Evolutionary conservation across 2,888 invertebrate species (phyloP).

Genomic region (Drosophila rellima): DNA sequence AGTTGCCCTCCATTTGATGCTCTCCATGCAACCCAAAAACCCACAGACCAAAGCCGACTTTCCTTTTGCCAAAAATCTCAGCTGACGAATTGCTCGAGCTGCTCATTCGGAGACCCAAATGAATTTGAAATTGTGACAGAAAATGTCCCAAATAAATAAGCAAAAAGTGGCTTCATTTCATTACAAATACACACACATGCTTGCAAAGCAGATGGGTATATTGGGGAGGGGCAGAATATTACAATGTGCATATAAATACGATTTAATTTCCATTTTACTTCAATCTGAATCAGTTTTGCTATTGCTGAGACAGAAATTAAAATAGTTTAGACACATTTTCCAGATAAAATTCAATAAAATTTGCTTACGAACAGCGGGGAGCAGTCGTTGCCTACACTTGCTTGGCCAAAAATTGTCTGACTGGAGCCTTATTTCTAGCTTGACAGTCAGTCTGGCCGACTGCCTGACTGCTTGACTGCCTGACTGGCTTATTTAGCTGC

Average conservation of each 20-base stretch:
- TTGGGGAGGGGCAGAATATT: constrained; percentile 31
- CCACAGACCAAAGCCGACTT: constrained; percentile 18
- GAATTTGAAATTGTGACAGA: constrained; percentile 76
- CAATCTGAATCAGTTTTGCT: constrained; percentile 34
- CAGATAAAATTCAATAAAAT: constrained; percentile 56
- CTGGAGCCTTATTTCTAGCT: constrained; percentile 9
- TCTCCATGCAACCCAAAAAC: background rate
- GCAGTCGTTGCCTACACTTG: background rate
- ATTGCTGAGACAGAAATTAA: constrained; percentile 61
- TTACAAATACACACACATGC: constrained; percentile 24
- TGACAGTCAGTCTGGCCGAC: background rate
- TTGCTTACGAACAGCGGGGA: constrained; percentile 25
- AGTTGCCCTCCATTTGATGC: background rate
- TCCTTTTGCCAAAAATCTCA: constrained; percentile 53
- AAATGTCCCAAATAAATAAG: constrained; percentile 69
- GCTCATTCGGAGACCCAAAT: constrained; percentile 54
- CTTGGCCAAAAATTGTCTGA: constrained; percentile 40
- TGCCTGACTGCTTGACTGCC: constrained; percentile 10
- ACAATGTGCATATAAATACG: constrained; percentile 72
- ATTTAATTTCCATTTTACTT: constrained; percentile 55
- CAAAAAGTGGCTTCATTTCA: constrained; percentile 57
- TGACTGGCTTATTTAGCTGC: constrained; percentile 48
- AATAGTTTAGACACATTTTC: constrained; percentile 68
- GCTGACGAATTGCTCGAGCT: constrained; percentile 61
- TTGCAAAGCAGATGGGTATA: background rate